phyloP scores from a whole-genome alignment of 2,888 invertebrate species.

The Himalopsyche japonica region DNA sequence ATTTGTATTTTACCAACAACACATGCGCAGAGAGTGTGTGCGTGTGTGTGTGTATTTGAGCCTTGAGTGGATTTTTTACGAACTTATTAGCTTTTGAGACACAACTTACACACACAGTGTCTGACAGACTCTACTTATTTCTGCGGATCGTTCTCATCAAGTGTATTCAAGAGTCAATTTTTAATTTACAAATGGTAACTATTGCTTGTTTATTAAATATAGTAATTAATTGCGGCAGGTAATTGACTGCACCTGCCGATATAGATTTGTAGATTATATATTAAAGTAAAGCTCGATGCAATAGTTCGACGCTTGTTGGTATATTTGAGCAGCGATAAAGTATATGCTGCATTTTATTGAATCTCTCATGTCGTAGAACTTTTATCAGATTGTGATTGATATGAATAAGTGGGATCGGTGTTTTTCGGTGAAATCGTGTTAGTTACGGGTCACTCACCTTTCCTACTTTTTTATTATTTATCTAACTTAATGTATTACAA shows the following conservation, averaged over 20 bases:
- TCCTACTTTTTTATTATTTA: neutral
- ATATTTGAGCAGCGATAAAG: conserved; percentile 10
- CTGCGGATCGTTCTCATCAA: no score
- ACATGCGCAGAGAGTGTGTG: no score
- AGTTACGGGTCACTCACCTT: neutral
- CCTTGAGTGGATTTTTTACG: no score
- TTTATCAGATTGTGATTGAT: conserved; percentile 18
- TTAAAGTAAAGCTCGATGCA: neutral
- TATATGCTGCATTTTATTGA: neutral
- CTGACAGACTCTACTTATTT: no score
- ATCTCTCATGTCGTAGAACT: neutral
- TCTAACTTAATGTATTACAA: neutral
- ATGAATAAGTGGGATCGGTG: neutral
- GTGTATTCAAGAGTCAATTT: no score
- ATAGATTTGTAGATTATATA: neutral
- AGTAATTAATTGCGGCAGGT: neutral
- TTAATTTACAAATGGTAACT: no score
- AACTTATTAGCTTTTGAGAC: no score
- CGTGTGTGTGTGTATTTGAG: no score
- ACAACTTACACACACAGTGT: no score
- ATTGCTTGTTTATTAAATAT: no score
- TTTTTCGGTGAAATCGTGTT: neutral
- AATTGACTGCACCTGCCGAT: neutral
- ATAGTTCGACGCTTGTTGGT: neutral
- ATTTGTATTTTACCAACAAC: no score